A percentile compares a stretch with the other conserved stretches of the same genome.
phyloP scores from a whole-genome alignment of 2,113 vertebrate genomes.

The Capra hircus region DNA sequence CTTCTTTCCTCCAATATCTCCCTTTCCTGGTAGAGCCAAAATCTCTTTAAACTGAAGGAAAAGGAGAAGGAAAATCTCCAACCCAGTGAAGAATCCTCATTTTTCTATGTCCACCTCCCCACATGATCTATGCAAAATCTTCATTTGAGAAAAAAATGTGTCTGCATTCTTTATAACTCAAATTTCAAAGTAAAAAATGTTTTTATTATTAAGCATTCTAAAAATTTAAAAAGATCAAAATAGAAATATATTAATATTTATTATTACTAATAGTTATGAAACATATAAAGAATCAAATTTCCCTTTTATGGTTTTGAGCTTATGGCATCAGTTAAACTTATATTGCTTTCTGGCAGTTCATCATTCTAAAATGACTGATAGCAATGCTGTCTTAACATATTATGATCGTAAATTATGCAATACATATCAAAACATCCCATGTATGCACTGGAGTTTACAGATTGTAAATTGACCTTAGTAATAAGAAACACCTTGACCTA shows the following conservation, averaged over 20 bases:
- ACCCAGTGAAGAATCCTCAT: not conserved
- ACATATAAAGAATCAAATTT: not conserved
- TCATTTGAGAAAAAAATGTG: not conserved
- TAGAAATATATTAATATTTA: not conserved
- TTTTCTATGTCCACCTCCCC: not conserved
- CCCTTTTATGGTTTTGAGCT: not conserved
- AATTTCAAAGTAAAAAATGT: not conserved
- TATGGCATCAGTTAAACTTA: not conserved
- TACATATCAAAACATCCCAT: not conserved
- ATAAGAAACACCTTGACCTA: slow-evolving; percentile 31
- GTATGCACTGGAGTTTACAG: not conserved
- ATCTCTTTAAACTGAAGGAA: not conserved
- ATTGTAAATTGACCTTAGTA: not conserved
- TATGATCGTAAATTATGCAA: slow-evolving; percentile 7
- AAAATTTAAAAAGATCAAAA: not conserved
- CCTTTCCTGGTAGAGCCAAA: not conserved
- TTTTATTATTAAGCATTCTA: not conserved
- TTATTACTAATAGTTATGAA: not conserved
- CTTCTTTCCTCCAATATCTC: not conserved
- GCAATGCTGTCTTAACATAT: not conserved
- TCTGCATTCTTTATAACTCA: not conserved
- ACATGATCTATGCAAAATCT: not conserved
- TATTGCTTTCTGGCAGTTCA: slow-evolving; percentile 44
- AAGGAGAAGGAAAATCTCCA: not conserved
- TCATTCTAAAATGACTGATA: slow-evolving; percentile 27